Base-by-base conservation (phyloP, 2,888 invertebrate species). In the Polymixis flavicincta region DNA sequence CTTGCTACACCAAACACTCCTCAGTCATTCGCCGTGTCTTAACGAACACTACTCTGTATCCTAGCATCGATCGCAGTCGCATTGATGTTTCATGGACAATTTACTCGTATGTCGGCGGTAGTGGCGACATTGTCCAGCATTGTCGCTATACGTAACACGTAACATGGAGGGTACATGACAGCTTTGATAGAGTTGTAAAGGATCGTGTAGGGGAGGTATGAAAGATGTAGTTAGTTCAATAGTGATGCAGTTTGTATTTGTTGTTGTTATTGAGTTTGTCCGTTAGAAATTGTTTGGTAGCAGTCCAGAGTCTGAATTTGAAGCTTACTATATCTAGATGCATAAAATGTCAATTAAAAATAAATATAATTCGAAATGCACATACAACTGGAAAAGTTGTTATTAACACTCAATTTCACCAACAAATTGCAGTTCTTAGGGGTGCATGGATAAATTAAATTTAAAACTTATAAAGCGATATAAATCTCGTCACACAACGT, bases 41-140 rank as follows among this genome's bases (percentile, higher is more conserved):
- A 2, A 52, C n/a, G 19, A 9, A 32, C 52, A n/a, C 37, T 87
- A 74, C 76, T 81, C 88, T 85, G 28, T 76, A 70, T 9, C 17
- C n/a, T 19, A 19, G 71, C 76, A 83, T 86, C 88, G 86, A 90
- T 87, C 85, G 85, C 68, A 78, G 80, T 85, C 76, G 70, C 78
- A 85, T 87, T 88, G 86, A 89, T 84, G 90, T 87, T 90, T 89
- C 90, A 90, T 87, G 89, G 88, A 86, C 89, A 89, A 90, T 91
- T 90, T 83, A 85, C 80, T 74, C 60, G 70, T 42, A 61, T 45
- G 67, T 74, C 25, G 25, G 70, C 71, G 77, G 75, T 82, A 37
- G 82, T 72, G 78, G 72, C 76, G 74, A 87, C 80, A 86, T 85
- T 82, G 85, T 86, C 74, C 66, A n/a, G 61, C 25, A 48, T 68